These are phyloP conservation scores for Halichoerus grypus DNA, from an alignment of 2,113 vertebrate species.

Conservation along the genomic window DNA sequence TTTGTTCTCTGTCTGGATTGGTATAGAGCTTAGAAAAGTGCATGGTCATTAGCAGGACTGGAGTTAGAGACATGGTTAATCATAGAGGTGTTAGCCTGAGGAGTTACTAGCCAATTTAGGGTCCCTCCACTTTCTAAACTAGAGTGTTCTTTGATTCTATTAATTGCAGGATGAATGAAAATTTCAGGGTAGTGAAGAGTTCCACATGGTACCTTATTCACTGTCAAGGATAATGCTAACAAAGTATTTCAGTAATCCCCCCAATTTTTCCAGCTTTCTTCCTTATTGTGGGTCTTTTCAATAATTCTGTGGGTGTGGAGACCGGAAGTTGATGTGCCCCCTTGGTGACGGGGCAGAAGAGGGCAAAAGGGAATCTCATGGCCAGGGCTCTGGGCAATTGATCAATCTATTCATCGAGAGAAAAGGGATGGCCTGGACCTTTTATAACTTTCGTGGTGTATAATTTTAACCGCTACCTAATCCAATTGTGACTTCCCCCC, in stretches of 20 bases:
- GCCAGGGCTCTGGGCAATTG: neutral
- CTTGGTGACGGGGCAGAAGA: neutral
- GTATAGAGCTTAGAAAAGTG: neutral
- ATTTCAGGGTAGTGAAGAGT: neutral
- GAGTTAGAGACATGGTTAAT: neutral
- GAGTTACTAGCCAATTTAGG: neutral
- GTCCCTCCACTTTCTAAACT: neutral
- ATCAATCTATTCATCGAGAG: neutral
- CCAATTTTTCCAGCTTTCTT: neutral
- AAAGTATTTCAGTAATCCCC: neutral
- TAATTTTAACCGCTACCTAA: conserved; percentile 12
- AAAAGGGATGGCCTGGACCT: neutral
- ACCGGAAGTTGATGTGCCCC: neutral
- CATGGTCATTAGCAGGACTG: neutral
- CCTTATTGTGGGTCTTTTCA: neutral
- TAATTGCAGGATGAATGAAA: neutral
- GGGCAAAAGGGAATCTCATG: neutral
- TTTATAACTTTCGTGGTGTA: neutral
- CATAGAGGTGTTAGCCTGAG: neutral
- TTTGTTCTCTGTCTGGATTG: neutral
- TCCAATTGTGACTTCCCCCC: neutral
- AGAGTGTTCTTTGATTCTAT: conserved; percentile 24
- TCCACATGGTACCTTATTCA: neutral
- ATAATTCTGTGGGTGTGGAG: neutral
- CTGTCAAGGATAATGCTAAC: neutral